A percentile compares a stretch with the other conserved stretches of the same genome.
Evolutionary conservation across 2,797 vertebrate species (phyloP).

Genomic region (Cephalopachus bancanus): DNA sequence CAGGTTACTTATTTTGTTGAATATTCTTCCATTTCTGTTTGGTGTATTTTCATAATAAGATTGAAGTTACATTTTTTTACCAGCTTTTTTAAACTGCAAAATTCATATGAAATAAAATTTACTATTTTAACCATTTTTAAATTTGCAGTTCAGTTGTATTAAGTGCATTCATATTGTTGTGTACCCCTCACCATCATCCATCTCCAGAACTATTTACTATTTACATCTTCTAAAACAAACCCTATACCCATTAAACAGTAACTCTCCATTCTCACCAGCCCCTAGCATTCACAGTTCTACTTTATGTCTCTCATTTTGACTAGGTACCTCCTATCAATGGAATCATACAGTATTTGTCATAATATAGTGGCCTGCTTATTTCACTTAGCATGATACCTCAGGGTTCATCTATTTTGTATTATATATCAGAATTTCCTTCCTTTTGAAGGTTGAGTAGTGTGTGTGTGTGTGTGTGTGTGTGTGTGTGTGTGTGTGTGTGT

Average conservation of each 20-base stretch:
- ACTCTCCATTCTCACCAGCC: not conserved
- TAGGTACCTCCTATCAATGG: not conserved
- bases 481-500: not conserved
- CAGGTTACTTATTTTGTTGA: constrained; percentile 10
- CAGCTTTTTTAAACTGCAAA: constrained; percentile 4
- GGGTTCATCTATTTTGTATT: not conserved
- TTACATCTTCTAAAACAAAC: not conserved
- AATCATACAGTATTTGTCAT: not conserved
- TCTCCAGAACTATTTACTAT: not conserved
- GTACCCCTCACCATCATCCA: not conserved
- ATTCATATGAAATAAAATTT: not conserved
- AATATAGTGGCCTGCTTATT: not conserved
- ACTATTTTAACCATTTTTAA: constrained; percentile 10
- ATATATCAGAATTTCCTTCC: not conserved
- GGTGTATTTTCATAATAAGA: not conserved
- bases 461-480: not conserved
- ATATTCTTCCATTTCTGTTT: not conserved
- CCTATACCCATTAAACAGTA: not conserved
- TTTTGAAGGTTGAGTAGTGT: not conserved
- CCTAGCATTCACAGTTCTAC: not conserved
- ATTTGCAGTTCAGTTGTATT: not conserved
- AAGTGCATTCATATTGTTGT: not conserved
- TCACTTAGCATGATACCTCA: not conserved
- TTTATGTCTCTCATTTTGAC: constrained; percentile 2
- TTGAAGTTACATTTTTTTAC: constrained; percentile 10